Conservation (phyloP, 2,888 invertebrate genomes). For the Thereva unica region DNA sequence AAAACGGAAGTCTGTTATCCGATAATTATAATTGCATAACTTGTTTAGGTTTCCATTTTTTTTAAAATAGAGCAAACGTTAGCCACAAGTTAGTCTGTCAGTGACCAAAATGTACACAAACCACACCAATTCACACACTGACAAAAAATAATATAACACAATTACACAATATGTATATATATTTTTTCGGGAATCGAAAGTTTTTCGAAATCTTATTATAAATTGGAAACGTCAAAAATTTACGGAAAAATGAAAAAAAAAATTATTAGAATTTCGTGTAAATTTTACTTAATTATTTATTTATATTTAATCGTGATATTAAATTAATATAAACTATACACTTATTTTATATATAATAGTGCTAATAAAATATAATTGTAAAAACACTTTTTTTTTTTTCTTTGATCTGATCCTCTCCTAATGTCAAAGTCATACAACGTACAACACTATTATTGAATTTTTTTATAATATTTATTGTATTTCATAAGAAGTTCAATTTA, state of each 20-base stretch:
- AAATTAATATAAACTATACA: too few species aligned
- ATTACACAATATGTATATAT: conserved; percentile 28
- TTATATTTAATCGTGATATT: too few species aligned
- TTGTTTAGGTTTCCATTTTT: conserved; percentile 32
- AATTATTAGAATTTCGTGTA: too few species aligned
- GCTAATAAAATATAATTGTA: too few species aligned
- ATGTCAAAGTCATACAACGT: too few species aligned
- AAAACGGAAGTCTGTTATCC: conserved; percentile 14
- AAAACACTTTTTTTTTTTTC: too few species aligned
- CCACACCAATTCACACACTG: conserved; percentile 15
- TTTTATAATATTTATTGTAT: too few species aligned
- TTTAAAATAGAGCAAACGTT: conserved; percentile 2
- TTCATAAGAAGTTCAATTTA: too few species aligned
- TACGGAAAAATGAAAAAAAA: background rate
- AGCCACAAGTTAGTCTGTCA: conserved; percentile 21
- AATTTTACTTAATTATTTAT: too few species aligned
- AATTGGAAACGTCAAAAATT: conserved; percentile 36
- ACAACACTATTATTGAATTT: too few species aligned
- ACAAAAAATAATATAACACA: background rate
- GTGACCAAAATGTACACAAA: conserved; percentile 28
- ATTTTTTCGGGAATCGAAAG: conserved; percentile 36
- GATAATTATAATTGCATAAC: conserved; percentile 28
- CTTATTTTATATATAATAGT: too few species aligned
- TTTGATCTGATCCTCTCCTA: too few species aligned
- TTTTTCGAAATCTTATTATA: conserved; percentile 13